Evolutionary conservation across 2,113 vertebrate species (phyloP), one percentile per base, ranked within the genome.

Genomic region (Eudyptes chrysolophus): DNA sequence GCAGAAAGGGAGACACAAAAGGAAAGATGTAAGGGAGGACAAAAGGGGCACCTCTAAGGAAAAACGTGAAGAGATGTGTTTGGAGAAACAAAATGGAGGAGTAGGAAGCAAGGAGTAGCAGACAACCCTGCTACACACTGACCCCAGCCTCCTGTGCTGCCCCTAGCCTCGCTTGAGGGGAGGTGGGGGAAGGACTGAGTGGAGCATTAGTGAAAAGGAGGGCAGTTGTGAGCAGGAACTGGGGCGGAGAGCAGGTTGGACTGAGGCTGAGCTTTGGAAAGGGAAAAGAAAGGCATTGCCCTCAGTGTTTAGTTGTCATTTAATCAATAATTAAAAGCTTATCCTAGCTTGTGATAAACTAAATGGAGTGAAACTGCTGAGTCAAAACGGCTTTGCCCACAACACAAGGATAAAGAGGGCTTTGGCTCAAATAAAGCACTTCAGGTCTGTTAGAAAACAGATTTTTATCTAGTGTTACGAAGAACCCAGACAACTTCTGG

Each of bases 401-500:
- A 57, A 10, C 19, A 24, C 32, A 79, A 65, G 19, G 16, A 44
- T 48, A 69, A 79, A 87, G 17, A 51, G 1, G 11, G 17, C 46
- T 94, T 72, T 85, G 57, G 64, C 32, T 81, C 29, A 78, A 84
- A 60, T 13, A 42, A 87, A 82, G 24, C 54, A 87, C 52, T 65
- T 78, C 3, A 94, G 10, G 21, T 36, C 44, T 76, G 16, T 48
- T 55, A 54, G 69, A 75, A 87, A 93, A 68, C 12, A 64, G 27
- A 44, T 72, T 96, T 97, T 97, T 95, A 97, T 95, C 93, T 38
- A 65, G 16, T 46, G 24, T 64, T 75, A 46, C 0, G 70, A 87
- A 91, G 51, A 77, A 48, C 20, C 4, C 38, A 64, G 29, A 5
- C 2, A 32, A 6, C 9, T 65, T 22, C 38, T n/a, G 51, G 30